Evolutionary conservation across 2,113 vertebrate genomes (phyloP).

Genomic region (Anolis carolinensis): DNA sequence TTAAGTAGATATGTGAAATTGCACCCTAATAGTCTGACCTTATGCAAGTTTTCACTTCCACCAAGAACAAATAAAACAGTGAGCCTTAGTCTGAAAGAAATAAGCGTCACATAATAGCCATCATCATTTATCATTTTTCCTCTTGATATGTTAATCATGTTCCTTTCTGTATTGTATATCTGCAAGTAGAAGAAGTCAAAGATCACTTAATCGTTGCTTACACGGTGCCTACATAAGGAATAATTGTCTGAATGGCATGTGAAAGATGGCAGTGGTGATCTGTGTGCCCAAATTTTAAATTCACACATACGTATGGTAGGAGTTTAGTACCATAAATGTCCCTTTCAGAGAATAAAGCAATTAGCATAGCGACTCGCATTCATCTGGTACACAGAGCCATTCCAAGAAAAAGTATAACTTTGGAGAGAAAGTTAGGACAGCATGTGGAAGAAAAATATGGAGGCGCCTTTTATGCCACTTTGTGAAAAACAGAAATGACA

Average conservation of each 20-base stretch:
- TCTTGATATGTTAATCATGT: slow-evolving; percentile 17
- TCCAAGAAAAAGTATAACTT: slow-evolving; percentile 80
- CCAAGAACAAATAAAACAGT: neutral
- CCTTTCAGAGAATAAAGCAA: slow-evolving; percentile 76
- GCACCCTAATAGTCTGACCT: neutral
- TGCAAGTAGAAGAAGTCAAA: slow-evolving; percentile 28
- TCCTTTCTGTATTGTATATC: neutral
- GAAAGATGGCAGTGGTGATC: slow-evolving; percentile 61
- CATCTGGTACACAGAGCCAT: slow-evolving; percentile 80
- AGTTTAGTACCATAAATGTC: slow-evolving; percentile 78
- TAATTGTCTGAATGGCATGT: slow-evolving; percentile 58
- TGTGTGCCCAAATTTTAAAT: slow-evolving; percentile 71
- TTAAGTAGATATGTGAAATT: neutral
- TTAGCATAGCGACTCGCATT: slow-evolving; percentile 78
- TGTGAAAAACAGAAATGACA: slow-evolving; percentile 63
- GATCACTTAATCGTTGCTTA: slow-evolving; percentile 28
- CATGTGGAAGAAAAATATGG: slow-evolving; percentile 77
- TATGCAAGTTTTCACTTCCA: neutral
- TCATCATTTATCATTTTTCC: slow-evolving; percentile 27
- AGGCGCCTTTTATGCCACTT: slow-evolving; percentile 73
- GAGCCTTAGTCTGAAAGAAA: neutral
- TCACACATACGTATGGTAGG: slow-evolving; percentile 76
- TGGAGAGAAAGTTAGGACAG: slow-evolving; percentile 82
- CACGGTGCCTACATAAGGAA: slow-evolving; percentile 48
- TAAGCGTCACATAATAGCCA: neutral